These are phyloP conservation scores for Ethmia dodecea DNA, from an alignment of 2,888 invertebrate species.

Conservation along the genomic window DNA sequence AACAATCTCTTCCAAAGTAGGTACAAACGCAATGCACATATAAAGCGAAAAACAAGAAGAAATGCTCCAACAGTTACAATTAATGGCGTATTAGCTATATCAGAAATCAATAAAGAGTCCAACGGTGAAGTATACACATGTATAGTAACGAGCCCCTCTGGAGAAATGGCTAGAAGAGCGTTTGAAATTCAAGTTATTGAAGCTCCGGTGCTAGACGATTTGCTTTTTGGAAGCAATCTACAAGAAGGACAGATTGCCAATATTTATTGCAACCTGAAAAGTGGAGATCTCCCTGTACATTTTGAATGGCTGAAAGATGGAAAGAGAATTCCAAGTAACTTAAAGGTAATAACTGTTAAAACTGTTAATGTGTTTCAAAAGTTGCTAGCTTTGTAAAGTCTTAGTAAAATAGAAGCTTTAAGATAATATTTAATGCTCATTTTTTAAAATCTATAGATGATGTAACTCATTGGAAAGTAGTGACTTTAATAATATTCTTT, in stretches of 20 bases:
- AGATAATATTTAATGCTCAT: no score
- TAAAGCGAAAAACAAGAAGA: slow-evolving; percentile 41
- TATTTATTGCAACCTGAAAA: slow-evolving; percentile 87
- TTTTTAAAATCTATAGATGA: no score
- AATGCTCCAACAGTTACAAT: slow-evolving; percentile 53
- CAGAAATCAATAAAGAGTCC: slow-evolving; percentile 78
- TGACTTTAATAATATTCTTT: no score
- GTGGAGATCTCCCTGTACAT: slow-evolving; percentile 83
- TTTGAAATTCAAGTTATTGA: slow-evolving; percentile 84
- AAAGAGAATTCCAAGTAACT: slow-evolving; percentile 76
- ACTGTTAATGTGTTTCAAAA: no score
- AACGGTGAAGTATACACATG: slow-evolving; percentile 89
- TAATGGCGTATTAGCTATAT: slow-evolving; percentile 78
- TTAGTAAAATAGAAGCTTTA: no score
- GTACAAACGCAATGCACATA: slow-evolving; percentile 42
- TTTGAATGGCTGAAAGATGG: slow-evolving; percentile 84
- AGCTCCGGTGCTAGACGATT: slow-evolving; percentile 89
- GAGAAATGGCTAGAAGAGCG: slow-evolving; percentile 71
- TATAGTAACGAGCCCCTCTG: slow-evolving; percentile 84
- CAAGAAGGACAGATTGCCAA: slow-evolving; percentile 91
- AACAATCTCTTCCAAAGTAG: slow-evolving; percentile 55
- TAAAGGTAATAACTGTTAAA: no score
- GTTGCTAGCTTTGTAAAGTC: no score
- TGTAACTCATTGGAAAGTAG: no score
- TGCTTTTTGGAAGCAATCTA: slow-evolving; percentile 86